phyloP scores from a whole-genome alignment of 2,113 vertebrate species.

The Psephotus haematonotus region DNA sequence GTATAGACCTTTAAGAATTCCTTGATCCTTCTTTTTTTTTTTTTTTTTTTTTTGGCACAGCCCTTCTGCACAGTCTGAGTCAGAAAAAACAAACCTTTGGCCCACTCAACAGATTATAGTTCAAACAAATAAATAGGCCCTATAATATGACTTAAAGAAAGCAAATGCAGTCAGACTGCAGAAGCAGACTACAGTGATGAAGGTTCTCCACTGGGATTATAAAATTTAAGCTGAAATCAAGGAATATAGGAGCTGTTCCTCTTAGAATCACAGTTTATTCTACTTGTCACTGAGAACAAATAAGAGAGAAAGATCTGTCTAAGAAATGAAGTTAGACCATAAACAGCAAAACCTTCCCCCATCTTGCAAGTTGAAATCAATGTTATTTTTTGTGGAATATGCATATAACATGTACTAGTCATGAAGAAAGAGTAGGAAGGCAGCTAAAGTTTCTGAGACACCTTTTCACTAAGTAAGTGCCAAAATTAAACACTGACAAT shows the following conservation, averaged over 20 bases:
- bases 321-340: not conserved
- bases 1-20: not conserved
- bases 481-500: not conserved
- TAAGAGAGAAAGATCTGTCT: not conserved
- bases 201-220: not conserved
- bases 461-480: not conserved
- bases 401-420: fast-evolving
- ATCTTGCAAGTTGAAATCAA: not conserved
- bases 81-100: not conserved
- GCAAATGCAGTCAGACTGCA: not conserved
- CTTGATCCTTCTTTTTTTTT: not conserved
- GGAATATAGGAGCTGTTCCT: not conserved
- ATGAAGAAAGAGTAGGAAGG: not conserved
- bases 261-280: not conserved
- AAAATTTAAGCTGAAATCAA: not conserved
- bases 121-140: not conserved
- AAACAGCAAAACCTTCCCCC: not conserved
- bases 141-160: not conserved
- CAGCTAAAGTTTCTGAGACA: not conserved
- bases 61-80: not conserved
- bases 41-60: not conserved
- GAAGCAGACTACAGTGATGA: not conserved
- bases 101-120: not conserved
- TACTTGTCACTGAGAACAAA: not conserved
- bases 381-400: not conserved